phyloP scores from a whole-genome alignment of 2,888 invertebrate species.

The Ceriagrion tenellum region DNA sequence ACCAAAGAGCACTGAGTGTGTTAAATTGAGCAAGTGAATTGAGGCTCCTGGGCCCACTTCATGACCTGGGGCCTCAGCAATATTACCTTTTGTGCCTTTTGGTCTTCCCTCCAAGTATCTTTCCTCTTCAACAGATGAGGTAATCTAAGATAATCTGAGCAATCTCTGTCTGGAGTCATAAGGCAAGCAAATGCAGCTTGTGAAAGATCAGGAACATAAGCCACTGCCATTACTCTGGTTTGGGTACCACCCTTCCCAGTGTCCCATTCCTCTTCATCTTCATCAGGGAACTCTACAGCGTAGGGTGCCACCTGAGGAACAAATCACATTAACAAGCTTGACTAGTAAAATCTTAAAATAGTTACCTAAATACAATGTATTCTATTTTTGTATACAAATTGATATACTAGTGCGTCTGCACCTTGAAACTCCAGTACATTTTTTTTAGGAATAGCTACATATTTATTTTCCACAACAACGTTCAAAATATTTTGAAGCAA shows the following conservation, averaged over 20 bases:
- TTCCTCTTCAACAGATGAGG: slow-evolving; percentile 92
- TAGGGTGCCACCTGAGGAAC: slow-evolving; percentile 86
- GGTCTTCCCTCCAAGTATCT: slow-evolving; percentile 85
- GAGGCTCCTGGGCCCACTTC: no score
- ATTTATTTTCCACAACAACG: no score
- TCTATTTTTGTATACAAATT: no score
- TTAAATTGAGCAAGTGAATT: no score
- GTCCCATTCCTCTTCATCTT: slow-evolving; percentile 96
- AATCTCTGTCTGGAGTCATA: slow-evolving; percentile 93
- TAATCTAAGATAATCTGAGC: slow-evolving; percentile 93
- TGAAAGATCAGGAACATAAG: slow-evolving; percentile 91
- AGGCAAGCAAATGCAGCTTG: slow-evolving; percentile 94
- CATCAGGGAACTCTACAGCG: slow-evolving; percentile 85
- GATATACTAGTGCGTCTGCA: no score
- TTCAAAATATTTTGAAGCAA: no score
- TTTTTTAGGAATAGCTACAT: no score
- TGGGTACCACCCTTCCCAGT: slow-evolving; percentile 83
- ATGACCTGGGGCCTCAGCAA: no score
- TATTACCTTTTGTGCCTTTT: slow-evolving; percentile 82
- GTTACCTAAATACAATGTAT: not conserved
- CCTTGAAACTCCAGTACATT: no score
- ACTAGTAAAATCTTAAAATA: not conserved
- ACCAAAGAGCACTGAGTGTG: no score
- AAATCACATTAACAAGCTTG: slow-evolving; percentile 10
- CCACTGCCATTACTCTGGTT: slow-evolving; percentile 91